Percentiles rank a stretch among this genome's conserved stretches.
These are phyloP conservation scores for Spodoptera littoralis DNA, from an alignment of 2,888 invertebrate genomes.

Conservation along the genomic window DNA sequence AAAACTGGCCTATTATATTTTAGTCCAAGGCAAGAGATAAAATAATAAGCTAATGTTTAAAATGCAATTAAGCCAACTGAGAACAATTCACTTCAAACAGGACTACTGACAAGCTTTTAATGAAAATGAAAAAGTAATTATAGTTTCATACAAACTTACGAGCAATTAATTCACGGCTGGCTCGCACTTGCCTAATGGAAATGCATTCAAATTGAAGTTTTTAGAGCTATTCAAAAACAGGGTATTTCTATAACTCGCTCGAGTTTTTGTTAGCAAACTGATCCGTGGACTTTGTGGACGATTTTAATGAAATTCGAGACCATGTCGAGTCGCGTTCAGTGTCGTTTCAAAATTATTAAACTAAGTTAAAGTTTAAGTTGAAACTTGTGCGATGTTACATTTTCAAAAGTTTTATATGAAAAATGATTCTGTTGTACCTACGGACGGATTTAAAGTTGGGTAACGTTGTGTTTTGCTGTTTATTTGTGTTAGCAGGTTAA, in stretches of 20 bases:
- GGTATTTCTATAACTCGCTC: constrained; percentile 45
- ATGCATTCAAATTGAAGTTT: constrained; percentile 51
- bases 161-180: constrained; percentile 50
- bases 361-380: constrained; percentile 49
- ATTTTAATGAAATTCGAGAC: constrained; percentile 54
- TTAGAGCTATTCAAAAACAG: constrained; percentile 46
- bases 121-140: constrained; percentile 50
- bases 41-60: neutral
- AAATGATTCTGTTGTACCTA: constrained; percentile 40
- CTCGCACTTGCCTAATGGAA: constrained; percentile 49
- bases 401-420: constrained; percentile 51
- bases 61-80: neutral
- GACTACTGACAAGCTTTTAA: constrained; percentile 34
- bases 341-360: constrained; percentile 54
- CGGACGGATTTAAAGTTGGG: constrained; percentile 38
- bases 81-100: constrained; percentile 20
- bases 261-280: constrained; percentile 49
- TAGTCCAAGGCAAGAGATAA: neutral
- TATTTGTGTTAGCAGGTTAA: constrained; percentile 11
- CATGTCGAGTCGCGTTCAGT: constrained; percentile 39
- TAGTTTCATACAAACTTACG: constrained; percentile 46
- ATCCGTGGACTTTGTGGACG: constrained; percentile 37
- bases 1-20: too few relatives aligned
- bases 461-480: constrained; percentile 22
- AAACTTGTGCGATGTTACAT: constrained; percentile 48